phyloP scores from a whole-genome alignment of 2,797 vertebrate species.

The Apodemus agrarius region DNA sequence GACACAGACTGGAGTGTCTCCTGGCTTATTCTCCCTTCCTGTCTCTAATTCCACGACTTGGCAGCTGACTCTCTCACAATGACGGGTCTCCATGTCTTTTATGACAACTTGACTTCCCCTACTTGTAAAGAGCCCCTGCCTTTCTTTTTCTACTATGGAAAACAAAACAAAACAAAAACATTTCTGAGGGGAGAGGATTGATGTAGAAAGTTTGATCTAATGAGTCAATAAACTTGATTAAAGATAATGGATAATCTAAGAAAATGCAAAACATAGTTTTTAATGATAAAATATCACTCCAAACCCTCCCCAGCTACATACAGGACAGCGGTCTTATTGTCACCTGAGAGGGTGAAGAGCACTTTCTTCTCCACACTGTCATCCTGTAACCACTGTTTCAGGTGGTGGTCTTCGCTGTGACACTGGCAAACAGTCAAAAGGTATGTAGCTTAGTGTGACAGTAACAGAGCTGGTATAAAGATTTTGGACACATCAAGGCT shows the following conservation, averaged over 20 bases:
- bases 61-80: not conserved
- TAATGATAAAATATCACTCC: not conserved
- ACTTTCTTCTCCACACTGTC: not conserved
- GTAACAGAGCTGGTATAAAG: conserved; percentile 61
- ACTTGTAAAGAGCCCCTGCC: not conserved
- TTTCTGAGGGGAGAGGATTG: not conserved
- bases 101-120: not conserved
- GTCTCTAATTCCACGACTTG: not conserved
- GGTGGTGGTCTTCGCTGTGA: conserved; percentile 17
- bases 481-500: conserved; percentile 10
- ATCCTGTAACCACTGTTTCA: conserved; percentile 48
- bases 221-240: conserved; percentile 43
- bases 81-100: not conserved
- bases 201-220: conserved; percentile 14
- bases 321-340: not conserved
- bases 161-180: not conserved
- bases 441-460: conserved; percentile 40
- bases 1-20: not conserved
- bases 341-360: conserved; percentile 11
- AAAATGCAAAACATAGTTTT: conserved; percentile 56
- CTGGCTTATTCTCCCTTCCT: not conserved
- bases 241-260: conserved; percentile 14
- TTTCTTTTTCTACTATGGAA: not conserved
- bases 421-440: conserved; percentile 29
- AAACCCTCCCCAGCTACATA: not conserved